phyloP scores from a whole-genome alignment of 1,140 invertebrate species.

The Diploscapter pachys region DNA sequence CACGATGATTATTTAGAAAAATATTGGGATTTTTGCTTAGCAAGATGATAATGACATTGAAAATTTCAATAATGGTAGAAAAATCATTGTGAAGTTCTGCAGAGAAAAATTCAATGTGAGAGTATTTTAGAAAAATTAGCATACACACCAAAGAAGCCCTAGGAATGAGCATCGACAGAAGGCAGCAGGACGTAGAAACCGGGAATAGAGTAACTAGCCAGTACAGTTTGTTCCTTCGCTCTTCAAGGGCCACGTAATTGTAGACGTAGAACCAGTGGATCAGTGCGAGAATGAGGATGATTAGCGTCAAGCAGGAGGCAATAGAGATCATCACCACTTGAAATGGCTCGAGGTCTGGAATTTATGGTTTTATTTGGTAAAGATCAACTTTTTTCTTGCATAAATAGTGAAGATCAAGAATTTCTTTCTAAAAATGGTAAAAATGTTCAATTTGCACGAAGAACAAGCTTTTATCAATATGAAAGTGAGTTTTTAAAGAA shows the following conservation, averaged over 20 bases:
- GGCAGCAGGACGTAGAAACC: conserved; percentile 14
- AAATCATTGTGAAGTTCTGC: too few species aligned
- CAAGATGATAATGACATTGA: too few species aligned
- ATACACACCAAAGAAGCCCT: not conserved
- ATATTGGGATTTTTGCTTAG: not conserved
- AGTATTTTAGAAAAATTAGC: too few species aligned
- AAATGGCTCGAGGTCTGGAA: conserved; percentile 30
- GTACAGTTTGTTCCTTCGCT: conserved; percentile 39
- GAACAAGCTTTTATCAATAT: too few species aligned
- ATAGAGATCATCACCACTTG: conserved; percentile 26
- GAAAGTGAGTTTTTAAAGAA: too few species aligned
- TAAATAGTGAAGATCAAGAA: too few species aligned
- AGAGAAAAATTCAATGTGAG: too few species aligned
- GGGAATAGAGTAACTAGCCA: conserved; percentile 38
- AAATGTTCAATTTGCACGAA: too few species aligned
- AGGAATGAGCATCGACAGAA: conserved; percentile 11
- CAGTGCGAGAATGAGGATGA: conserved; percentile 16
- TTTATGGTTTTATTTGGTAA: not conserved
- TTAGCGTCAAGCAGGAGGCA: conserved; percentile 13
- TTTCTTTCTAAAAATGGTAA: too few species aligned
- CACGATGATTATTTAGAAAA: conserved; percentile 22
- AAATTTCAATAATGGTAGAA: too few species aligned
- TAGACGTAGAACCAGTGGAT: conserved; percentile 31
- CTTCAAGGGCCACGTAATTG: conserved; percentile 35
- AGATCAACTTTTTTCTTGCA: too few species aligned